Base-by-base conservation (phyloP, 1,140 invertebrate genomes). In the Oscheius sp. region DNA sequence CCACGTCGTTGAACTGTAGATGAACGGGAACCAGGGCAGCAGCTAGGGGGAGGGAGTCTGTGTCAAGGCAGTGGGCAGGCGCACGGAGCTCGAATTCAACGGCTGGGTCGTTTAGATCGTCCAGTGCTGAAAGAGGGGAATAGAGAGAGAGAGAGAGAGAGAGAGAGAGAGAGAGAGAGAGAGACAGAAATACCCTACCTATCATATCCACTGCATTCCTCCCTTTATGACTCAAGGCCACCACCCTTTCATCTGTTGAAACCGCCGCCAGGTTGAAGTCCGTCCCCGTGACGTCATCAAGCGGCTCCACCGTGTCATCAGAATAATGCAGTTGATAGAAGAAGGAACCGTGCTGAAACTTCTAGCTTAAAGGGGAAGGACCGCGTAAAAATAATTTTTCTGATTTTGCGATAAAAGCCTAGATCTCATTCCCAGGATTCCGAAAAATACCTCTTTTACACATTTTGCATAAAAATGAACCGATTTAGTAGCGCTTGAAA, bases 11-110 rank as follows among this genome's bases (percentile, higher is more conserved):
- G 65, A 71, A 71, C 28, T 70, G 38, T n/a, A 71, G 59, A 26
- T 45, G 61, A 26, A 68, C 42, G 18, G 65, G 32, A 4, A 68
- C n/a, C 18, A 36, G 29, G 10, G 68, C 65, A n/a, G 29, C 34
- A 18, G 68, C 71, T 7, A 74, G 29, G 13, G 72, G 72, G 10
- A 61, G 72, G n/a, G 49, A 34, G 34, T 74, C 72, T 7, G 49
- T 29, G 34, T 74, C 72, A 32, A 74, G 55, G 36, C 72, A 74
- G 23, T 74, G 71, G 13, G 72, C 46, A 2, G 72, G 69, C 34
- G 72, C 42, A 18, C 69, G 72, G 10, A 74, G 72, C 36, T 74
- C 45, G 26, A 74, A 32, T 13, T 59, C 71, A 26, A 74, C 31
- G 3, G 66, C 34, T n/a, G 45, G 18, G 26, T 63, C 26, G n/a